A percentile compares a stretch with the other conserved stretches of the same genome.
These are phyloP conservation scores for Abrostola triplasia DNA, from an alignment of 2,888 invertebrate genomes.

Conservation along the genomic window DNA sequence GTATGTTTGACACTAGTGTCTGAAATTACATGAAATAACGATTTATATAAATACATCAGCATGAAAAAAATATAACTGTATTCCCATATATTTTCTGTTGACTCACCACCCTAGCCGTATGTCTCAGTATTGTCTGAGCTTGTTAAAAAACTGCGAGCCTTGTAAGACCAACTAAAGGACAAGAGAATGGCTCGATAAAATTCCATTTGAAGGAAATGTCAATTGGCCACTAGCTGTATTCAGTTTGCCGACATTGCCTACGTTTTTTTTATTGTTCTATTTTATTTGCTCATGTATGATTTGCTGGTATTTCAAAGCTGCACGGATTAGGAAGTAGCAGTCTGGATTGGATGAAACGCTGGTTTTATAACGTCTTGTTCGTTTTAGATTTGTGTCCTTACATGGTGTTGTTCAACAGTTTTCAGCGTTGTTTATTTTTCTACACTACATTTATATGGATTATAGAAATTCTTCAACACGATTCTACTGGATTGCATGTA, in stretches of 20 bases:
- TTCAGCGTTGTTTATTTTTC: neutral
- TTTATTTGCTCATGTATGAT: slow-evolving; percentile 49
- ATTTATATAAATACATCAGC: no score
- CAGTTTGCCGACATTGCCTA: slow-evolving; percentile 37
- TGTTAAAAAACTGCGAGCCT: slow-evolving; percentile 55
- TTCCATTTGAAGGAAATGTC: slow-evolving; percentile 67
- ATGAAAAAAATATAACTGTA: no score
- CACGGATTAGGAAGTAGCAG: slow-evolving; percentile 44
- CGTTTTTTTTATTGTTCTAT: slow-evolving; percentile 44
- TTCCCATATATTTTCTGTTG: slow-evolving; percentile 21
- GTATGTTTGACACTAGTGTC: no score
- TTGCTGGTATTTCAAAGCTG: slow-evolving; percentile 41
- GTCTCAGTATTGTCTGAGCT: slow-evolving; percentile 53
- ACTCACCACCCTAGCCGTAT: slow-evolving; percentile 34
- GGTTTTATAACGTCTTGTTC: slow-evolving; percentile 18
- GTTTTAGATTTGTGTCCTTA: slow-evolving; percentile 12
- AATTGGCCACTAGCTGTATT: slow-evolving; percentile 55
- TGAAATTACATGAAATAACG: no score
- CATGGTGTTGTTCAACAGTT: slow-evolving; percentile 3
- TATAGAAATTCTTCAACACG: neutral
- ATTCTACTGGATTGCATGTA: neutral
- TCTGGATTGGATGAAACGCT: slow-evolving; percentile 21
- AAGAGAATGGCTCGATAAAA: slow-evolving; percentile 70
- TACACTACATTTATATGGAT: neutral
- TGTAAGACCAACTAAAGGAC: slow-evolving; percentile 62